phyloP scores from a whole-genome alignment of 2,113 vertebrate species.

The Sigmodon hispidus region DNA sequence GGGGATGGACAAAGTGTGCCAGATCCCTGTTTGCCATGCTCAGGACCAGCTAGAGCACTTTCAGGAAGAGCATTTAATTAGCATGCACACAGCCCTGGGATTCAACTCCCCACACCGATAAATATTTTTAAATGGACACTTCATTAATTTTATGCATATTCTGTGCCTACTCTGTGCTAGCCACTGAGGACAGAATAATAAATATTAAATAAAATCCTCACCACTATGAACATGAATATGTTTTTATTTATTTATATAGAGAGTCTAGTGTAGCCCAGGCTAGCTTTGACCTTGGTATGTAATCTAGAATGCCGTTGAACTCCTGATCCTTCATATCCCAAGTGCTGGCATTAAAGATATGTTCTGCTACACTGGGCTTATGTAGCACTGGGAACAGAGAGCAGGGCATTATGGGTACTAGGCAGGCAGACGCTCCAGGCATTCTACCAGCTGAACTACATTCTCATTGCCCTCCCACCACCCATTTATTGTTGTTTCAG shows the following conservation, averaged over 20 bases:
- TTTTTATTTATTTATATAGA: background rate
- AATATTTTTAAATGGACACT: background rate
- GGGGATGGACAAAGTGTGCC: background rate
- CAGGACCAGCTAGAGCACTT: no score
- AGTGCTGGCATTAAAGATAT: background rate
- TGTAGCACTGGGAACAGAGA: background rate
- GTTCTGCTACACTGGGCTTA: background rate
- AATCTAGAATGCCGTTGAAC: background rate
- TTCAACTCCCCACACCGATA: background rate
- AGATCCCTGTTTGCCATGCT: background rate
- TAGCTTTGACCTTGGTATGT: background rate
- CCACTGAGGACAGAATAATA: background rate
- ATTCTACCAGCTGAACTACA: background rate
- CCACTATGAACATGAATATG: background rate
- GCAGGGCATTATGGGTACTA: background rate
- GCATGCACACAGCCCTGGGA: background rate
- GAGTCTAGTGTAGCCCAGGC: background rate
- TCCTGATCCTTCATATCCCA: background rate
- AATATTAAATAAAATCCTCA: conserved; percentile 11
- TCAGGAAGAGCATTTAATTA: background rate
- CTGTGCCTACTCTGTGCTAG: background rate
- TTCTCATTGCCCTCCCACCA: background rate
- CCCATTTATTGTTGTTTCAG: background rate
- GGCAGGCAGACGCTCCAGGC: background rate
- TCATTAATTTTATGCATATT: conserved; percentile 14